Evolutionary conservation across 2,888 invertebrate species (phyloP).

Genomic region (Tetranychus truncatus): DNA sequence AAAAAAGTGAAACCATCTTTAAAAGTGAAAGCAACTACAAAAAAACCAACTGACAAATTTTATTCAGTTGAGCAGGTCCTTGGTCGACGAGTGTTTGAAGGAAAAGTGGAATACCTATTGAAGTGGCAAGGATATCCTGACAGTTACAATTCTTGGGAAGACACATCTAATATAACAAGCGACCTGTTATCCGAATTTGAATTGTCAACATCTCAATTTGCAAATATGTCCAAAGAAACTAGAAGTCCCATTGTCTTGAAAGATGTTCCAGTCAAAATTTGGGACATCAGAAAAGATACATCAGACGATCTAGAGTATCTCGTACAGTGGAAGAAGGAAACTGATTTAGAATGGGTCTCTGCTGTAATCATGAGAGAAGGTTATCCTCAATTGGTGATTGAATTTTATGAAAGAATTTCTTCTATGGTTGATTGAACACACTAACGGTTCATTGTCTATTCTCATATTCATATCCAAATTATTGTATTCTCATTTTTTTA

Average conservation of each 20-base stretch:
- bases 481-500: neutral
- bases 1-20: too few relatives aligned
- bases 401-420: constrained; percentile 6
- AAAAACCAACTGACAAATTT: neutral
- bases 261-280: neutral
- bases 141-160: neutral
- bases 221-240: neutral
- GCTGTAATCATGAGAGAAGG: neutral
- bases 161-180: neutral
- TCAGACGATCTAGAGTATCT: neutral
- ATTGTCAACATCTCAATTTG: neutral
- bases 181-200: neutral
- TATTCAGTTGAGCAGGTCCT: neutral
- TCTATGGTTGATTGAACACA: neutral
- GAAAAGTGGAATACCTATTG: neutral
- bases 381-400: neutral
- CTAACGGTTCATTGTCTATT: neutral
- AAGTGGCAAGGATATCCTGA: neutral
- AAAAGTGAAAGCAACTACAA: neutral
- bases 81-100: neutral
- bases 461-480: neutral
- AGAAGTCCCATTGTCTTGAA: neutral
- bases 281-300: neutral
- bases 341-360: neutral
- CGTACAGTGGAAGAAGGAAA: neutral